A percentile compares a stretch with the other conserved stretches of the same genome.
These are phyloP conservation scores for Pandemis heparana DNA, from an alignment of 2,888 invertebrate species.

Conservation along the genomic window DNA sequence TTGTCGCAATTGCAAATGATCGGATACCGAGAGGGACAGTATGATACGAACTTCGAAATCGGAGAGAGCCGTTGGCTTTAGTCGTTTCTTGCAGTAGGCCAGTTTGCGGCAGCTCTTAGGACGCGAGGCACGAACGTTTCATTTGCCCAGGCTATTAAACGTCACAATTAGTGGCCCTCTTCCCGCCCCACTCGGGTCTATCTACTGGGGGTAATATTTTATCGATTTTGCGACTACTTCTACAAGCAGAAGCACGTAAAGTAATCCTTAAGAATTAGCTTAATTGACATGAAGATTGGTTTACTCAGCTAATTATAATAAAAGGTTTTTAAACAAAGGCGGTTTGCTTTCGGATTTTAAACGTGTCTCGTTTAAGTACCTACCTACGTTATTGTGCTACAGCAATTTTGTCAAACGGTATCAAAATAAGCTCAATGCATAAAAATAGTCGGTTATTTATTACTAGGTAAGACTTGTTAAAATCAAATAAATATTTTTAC, in stretches of 20 bases:
- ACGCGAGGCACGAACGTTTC: constrained; percentile 57
- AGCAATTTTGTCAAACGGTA: too few species aligned
- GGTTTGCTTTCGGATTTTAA: not conserved
- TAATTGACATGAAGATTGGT: constrained; percentile 12
- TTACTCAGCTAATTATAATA: constrained; percentile 8
- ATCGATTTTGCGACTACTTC: constrained; percentile 27
- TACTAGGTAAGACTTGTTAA: too few species aligned
- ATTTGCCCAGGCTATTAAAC: constrained; percentile 59
- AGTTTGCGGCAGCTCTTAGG: constrained; percentile 42
- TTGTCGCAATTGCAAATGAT: too few species aligned
- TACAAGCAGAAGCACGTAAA: constrained; percentile 6
- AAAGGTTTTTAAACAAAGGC: not conserved
- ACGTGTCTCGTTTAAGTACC: not conserved
- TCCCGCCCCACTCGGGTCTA: constrained; percentile 39
- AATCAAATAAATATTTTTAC: too few species aligned
- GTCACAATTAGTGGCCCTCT: constrained; percentile 55
- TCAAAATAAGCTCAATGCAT: too few species aligned
- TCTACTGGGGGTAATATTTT: constrained; percentile 15
- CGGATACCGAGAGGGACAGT: too few species aligned
- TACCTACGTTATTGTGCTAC: not conserved
- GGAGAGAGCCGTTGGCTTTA: too few species aligned
- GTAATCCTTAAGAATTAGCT: constrained; percentile 7
- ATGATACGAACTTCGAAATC: too few species aligned
- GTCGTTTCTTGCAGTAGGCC: too few species aligned
- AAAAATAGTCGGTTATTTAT: too few species aligned